These are phyloP conservation scores for Mesaphorura yosii DNA, from an alignment of 1,140 invertebrate genomes.

Conservation along the genomic window DNA sequence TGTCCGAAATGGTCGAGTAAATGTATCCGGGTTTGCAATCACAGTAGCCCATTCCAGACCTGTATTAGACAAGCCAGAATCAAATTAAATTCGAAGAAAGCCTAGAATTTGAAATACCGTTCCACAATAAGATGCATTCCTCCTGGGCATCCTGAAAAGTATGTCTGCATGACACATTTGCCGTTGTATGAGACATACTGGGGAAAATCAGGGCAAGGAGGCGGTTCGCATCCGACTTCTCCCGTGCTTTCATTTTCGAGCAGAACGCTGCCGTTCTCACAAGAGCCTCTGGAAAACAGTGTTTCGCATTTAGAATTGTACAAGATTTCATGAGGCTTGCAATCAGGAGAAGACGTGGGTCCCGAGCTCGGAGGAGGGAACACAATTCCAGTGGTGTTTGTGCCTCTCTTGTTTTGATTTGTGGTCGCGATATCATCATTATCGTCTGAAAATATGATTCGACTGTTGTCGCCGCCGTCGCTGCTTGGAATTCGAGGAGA, in stretches of 20 bases:
- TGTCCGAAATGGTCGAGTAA: constrained; percentile 9
- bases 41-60: constrained; percentile 18
- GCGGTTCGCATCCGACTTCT: constrained; percentile 4
- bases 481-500: too few relatives aligned
- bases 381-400: background rate
- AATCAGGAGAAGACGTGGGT: background rate
- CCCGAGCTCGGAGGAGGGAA: background rate
- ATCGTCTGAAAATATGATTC: background rate
- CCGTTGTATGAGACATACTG: background rate
- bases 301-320: background rate
- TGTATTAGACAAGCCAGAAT: constrained; percentile 2
- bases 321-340: background rate
- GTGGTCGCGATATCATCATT: too few relatives aligned
- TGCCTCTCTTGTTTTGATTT: too few relatives aligned
- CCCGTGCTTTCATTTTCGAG: background rate
- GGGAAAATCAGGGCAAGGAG: background rate
- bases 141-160: background rate
- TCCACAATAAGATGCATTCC: constrained; percentile 4
- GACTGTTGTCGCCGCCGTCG: too few relatives aligned
- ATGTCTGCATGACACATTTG: constrained; percentile 2
- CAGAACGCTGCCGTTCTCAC: background rate
- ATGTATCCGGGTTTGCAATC: constrained; percentile 15
- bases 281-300: background rate
- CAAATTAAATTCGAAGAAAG: background rate
- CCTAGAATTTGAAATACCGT: constrained; percentile 15